Conservation (phyloP, 2,888 invertebrate species). For the Diadegma fenestrale region DNA sequence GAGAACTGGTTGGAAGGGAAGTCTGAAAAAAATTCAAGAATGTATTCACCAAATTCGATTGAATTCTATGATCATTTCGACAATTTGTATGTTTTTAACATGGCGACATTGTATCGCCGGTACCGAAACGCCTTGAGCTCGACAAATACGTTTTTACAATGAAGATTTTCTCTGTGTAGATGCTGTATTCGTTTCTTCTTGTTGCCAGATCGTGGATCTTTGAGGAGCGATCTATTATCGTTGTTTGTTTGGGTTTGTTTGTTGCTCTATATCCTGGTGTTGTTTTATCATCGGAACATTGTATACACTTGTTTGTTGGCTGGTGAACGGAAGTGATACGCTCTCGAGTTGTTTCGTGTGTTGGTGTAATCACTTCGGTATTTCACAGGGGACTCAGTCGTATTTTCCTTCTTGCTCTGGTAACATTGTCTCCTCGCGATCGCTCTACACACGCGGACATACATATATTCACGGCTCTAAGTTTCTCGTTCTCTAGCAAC, state of each 20-base stretch:
- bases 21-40: too few species aligned
- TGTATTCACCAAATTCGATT: too few species aligned
- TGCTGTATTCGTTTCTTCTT: not conserved
- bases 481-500: constrained; percentile 9
- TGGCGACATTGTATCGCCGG: too few species aligned
- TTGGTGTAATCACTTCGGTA: constrained; percentile 62
- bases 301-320: constrained; percentile 54
- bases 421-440: not conserved
- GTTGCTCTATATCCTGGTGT: constrained; percentile 44
- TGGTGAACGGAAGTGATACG: constrained; percentile 50
- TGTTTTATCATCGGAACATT: constrained; percentile 38
- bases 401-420: constrained; percentile 26
- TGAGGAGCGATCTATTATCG: constrained; percentile 29
- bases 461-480: constrained; percentile 6
- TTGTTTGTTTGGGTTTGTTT: constrained; percentile 45
- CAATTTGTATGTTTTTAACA: too few species aligned
- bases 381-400: constrained; percentile 47
- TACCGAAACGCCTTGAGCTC: too few species aligned
- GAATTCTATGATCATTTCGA: too few species aligned
- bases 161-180: not conserved
- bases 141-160: not conserved
- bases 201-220: constrained; percentile 3
- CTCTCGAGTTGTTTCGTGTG: constrained; percentile 52
- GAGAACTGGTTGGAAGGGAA: too few species aligned
- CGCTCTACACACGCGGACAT: not conserved